Conservation (phyloP, 2,888 invertebrate genomes). For the Isotomurus palustris region DNA sequence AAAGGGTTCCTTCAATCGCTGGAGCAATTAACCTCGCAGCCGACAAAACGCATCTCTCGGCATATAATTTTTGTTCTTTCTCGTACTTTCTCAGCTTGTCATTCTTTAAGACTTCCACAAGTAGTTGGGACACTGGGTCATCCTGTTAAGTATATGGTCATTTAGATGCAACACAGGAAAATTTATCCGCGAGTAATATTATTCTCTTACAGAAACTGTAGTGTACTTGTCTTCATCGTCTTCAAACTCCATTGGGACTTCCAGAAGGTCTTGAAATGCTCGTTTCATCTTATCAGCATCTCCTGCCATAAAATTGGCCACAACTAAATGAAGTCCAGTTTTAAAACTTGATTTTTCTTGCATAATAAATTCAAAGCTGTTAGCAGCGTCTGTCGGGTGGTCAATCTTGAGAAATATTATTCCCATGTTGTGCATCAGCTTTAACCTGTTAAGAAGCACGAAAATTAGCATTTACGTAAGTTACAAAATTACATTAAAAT, state of each 20-base stretch:
- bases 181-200: background rate
- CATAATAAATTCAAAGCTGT: constrained; percentile 97
- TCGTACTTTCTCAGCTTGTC: constrained; percentile 72
- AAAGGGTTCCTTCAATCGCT: constrained; percentile 62
- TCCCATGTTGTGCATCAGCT: constrained; percentile 97
- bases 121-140: constrained; percentile 57
- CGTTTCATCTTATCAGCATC: constrained; percentile 90
- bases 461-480: constrained; percentile 4
- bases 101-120: constrained; percentile 69
- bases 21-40: constrained; percentile 86
- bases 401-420: constrained; percentile 92
- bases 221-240: constrained; percentile 73
- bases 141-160: constrained; percentile 51
- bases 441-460: constrained; percentile 60
- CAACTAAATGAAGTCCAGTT: constrained; percentile 81
- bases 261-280: constrained; percentile 82
- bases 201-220: constrained; percentile 50
- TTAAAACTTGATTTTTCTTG: constrained; percentile 87
- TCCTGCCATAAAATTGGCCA: constrained; percentile 82
- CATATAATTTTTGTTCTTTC: constrained; percentile 64
- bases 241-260: constrained; percentile 71
- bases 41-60: constrained; percentile 76
- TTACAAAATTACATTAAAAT: background rate
- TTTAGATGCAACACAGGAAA: background rate
- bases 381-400: constrained; percentile 92